phyloP scores from a whole-genome alignment of 2,888 invertebrate genomes.

The Ormia ochracea region DNA sequence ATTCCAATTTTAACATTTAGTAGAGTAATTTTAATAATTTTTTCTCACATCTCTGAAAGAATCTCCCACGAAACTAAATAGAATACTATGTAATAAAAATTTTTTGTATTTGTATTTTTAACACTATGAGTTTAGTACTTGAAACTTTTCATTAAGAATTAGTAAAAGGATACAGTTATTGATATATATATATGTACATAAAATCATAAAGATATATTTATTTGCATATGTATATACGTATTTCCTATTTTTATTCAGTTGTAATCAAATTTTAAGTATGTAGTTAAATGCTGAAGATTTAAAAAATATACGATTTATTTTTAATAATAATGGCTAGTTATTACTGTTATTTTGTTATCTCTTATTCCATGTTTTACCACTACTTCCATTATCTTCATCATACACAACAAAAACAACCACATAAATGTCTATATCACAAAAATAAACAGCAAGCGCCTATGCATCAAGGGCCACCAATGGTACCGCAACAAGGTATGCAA shows the following conservation, averaged over 20 bases:
- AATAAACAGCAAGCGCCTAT: conserved; percentile 74
- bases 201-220: no score
- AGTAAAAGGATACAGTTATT: no score
- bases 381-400: conserved; percentile 51
- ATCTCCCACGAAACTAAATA: no score
- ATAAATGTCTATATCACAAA: conserved; percentile 20
- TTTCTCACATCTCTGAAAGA: no score
- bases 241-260: background rate
- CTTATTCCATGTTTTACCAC: conserved; percentile 56
- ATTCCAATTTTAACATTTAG: no score
- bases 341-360: conserved; percentile 56
- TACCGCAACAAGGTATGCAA: conserved; percentile 79
- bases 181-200: no score
- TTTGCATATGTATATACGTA: no score
- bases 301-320: background rate
- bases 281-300: background rate
- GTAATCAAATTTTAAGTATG: background rate
- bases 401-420: conserved; percentile 55
- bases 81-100: no score
- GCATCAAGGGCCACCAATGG: conserved; percentile 80
- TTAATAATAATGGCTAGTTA: conserved; percentile 37
- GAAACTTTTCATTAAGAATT: no score
- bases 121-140: no score
- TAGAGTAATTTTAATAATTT: no score
- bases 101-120: no score